Percentiles rank a stretch among this genome's conserved stretches.
Conservation (phyloP, 2,113 vertebrate genomes). For the Malurus melanocephalus region DNA sequence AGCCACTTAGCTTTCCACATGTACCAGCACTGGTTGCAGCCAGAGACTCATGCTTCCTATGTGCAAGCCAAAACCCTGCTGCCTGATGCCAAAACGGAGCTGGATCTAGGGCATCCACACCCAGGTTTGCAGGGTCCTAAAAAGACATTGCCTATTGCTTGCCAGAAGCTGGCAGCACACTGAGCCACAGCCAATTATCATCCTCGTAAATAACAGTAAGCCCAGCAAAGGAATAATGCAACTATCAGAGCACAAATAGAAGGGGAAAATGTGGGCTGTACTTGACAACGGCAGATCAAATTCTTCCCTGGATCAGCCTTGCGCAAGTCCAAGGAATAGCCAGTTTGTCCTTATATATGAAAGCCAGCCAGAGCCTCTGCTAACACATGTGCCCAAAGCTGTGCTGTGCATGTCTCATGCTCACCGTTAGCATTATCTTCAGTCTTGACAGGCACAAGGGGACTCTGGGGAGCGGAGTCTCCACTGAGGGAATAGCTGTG, state of each 20-base stretch:
- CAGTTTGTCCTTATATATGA: not conserved
- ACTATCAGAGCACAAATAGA: not conserved
- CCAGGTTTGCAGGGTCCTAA: slow-evolving; percentile 20
- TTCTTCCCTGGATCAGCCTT: not conserved
- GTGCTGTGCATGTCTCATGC: not conserved
- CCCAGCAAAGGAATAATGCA: not conserved
- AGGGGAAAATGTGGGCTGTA: slow-evolving; percentile 3
- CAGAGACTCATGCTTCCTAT: slow-evolving; percentile 36
- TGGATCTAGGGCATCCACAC: slow-evolving; percentile 38
- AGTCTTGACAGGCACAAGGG: slow-evolving; percentile 90
- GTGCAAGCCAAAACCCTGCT: slow-evolving; percentile 25
- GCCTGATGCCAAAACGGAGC: slow-evolving; percentile 29
- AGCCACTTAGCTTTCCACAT: slow-evolving; percentile 49
- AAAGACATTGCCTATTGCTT: not conserved
- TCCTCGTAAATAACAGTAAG: not conserved
- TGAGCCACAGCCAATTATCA: not conserved
- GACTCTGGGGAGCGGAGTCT: slow-evolving; percentile 97
- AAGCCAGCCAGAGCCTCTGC: not conserved
- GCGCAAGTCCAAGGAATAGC: not conserved
- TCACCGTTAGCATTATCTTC: slow-evolving; percentile 88
- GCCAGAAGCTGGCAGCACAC: slow-evolving; percentile 6
- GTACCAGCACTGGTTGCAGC: slow-evolving; percentile 34
- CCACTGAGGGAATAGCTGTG: slow-evolving; percentile 98
- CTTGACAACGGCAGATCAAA: not conserved
- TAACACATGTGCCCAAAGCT: not conserved